Base-by-base conservation (phyloP, 2,113 vertebrate species). In the Gila orcuttii region DNA sequence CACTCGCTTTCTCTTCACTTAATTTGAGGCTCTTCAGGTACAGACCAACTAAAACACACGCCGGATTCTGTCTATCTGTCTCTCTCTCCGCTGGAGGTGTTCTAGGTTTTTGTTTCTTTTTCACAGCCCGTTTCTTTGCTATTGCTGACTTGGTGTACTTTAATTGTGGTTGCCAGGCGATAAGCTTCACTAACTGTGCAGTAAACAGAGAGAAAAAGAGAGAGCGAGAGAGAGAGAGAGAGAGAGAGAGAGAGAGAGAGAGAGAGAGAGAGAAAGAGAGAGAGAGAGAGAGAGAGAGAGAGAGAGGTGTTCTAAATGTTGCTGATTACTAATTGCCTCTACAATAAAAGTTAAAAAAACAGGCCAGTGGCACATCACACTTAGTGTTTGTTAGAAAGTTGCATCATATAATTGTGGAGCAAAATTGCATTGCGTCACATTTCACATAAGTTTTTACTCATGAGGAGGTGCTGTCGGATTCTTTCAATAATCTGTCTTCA, bases 111-210 rank as follows among this genome's bases (percentile, higher is more conserved):
- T 80, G 6, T 19, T 55, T 55, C 19, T 55, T 55, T 55, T 9
- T 23, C 42, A 68, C 57, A 82, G 69, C 10, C 64, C 75, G 73
- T 91, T 31, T 68, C 42, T 47, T 50, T 17, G 78, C 6, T 10
- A 91, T 93, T 90, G 25, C 86, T 91, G 93, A 94, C 92, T 94
- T 96, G 95, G 94, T 96, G 95, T 93, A 96, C 94, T 96, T 96
- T 95, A 92, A 95, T 93, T 77, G 90, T 88, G 93, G 96, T 97
- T 97, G 96, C 96, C 96, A 96, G 93, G 96, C 90, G 93, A 96
- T 97, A 94, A 95, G 92, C 71, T 92, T 95, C 91, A 88, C 87
- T 83, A 94, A 90, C 93, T 90, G 91, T 71, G 87, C 91, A 90
- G 91, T 91, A 89, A 91, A 83, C 90, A 90, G 87, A 89, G 86